Conservation (phyloP, 2,888 invertebrate genomes). For the Amblyjoppa fuscipennis region DNA sequence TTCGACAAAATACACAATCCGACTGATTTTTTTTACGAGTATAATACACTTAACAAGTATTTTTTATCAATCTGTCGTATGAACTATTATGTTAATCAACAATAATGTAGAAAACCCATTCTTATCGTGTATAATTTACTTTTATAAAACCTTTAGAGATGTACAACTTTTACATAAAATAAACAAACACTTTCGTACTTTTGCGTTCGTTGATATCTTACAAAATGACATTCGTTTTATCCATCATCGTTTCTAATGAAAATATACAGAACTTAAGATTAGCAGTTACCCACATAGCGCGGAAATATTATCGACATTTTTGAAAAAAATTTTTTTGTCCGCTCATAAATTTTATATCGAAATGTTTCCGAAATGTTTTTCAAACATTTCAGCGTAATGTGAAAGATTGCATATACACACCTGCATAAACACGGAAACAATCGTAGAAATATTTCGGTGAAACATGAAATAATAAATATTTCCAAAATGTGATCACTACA, state of each 20-base stretch:
- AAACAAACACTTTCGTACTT: constrained; percentile 68
- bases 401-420: too few species aligned
- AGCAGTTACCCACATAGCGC: too few species aligned
- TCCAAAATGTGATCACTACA: too few species aligned
- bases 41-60: constrained; percentile 52
- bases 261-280: too few species aligned
- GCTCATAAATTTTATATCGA: too few species aligned
- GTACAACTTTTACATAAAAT: constrained; percentile 77
- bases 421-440: too few species aligned
- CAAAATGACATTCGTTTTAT: neutral
- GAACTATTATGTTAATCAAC: constrained; percentile 66
- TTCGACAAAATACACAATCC: constrained; percentile 9
- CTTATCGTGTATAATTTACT: constrained; percentile 47
- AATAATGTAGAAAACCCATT: constrained; percentile 63
- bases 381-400: too few species aligned
- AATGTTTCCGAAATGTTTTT: too few species aligned
- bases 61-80: constrained; percentile 52
- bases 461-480: too few species aligned
- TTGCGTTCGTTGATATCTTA: neutral
- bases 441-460: too few species aligned
- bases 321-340: too few species aligned
- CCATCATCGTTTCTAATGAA: neutral
- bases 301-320: too few species aligned
- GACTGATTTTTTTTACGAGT: constrained; percentile 32
- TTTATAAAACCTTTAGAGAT: constrained; percentile 73